A percentile compares a stretch with the other conserved stretches of the same genome.
Conservation (phyloP, 2,888 invertebrate species). For the Pegoplata infirma region DNA sequence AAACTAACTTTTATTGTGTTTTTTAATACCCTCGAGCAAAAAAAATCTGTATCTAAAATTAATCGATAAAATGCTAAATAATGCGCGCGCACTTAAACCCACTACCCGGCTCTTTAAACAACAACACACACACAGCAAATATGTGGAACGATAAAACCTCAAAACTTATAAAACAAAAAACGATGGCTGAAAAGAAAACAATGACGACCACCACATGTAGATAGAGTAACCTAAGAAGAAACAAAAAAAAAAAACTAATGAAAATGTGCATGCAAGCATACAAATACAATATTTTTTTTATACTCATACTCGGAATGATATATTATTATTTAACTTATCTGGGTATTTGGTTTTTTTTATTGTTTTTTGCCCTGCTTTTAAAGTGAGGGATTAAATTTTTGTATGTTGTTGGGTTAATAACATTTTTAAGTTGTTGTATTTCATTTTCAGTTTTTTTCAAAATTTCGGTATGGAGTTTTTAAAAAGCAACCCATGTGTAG, state of each 20-base stretch:
- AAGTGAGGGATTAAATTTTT: slow-evolving; percentile 48
- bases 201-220: slow-evolving; percentile 45
- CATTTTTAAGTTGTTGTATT: slow-evolving; percentile 47
- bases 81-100: slow-evolving; percentile 58
- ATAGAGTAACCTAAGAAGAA: slow-evolving; percentile 29
- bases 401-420: slow-evolving; percentile 60
- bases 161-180: slow-evolving; percentile 43
- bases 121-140: background rate
- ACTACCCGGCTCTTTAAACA: slow-evolving; percentile 10
- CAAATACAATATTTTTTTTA: slow-evolving; percentile 32
- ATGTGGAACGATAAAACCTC: slow-evolving; percentile 23
- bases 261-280: slow-evolving; percentile 37
- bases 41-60: slow-evolving; percentile 53
- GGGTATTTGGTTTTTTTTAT: slow-evolving; percentile 16
- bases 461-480: slow-evolving; percentile 7
- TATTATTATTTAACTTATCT: slow-evolving; percentile 32
- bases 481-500: slow-evolving; percentile 8
- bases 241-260: background rate
- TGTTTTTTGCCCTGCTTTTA: slow-evolving; percentile 8
- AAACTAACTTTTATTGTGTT: background rate
- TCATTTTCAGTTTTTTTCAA: slow-evolving; percentile 1
- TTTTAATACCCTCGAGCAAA: background rate
- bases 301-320: slow-evolving; percentile 3
- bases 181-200: slow-evolving; percentile 49
- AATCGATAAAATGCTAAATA: slow-evolving; percentile 56